phyloP scores from a whole-genome alignment of 64 coral and sea anemone genomes.

The Hydrozoanthus tunicans region DNA sequence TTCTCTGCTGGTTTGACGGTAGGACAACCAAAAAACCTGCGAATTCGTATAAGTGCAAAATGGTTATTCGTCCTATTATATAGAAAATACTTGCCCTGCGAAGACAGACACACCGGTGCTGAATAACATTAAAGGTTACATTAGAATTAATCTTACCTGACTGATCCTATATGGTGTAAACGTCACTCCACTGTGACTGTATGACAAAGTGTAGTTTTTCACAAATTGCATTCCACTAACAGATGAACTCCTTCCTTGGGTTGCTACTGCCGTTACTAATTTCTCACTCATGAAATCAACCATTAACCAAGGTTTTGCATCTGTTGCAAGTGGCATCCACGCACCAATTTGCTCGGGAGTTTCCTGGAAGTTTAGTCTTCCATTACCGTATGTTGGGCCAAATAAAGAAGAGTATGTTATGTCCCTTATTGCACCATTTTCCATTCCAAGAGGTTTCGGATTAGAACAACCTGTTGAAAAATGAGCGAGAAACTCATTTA shows the following conservation, averaged over 20 bases:
- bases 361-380: background rate
- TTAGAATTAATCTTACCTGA: background rate
- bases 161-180: background rate
- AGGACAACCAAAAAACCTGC: too few species aligned
- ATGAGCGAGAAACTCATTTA: too few species aligned
- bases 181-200: background rate
- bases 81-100: too few species aligned
- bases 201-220: constrained; percentile 13
- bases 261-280: constrained; percentile 15
- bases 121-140: background rate
- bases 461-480: constrained; percentile 6
- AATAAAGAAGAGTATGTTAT: background rate
- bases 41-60: too few species aligned
- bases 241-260: background rate
- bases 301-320: background rate
- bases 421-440: constrained; percentile 4
- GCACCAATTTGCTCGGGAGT: background rate
- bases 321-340: background rate
- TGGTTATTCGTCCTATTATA: too few species aligned
- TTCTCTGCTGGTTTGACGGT: too few species aligned
- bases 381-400: background rate
- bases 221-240: background rate
- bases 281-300: constrained; percentile 1
- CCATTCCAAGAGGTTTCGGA: constrained; percentile 18
- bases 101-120: too few species aligned